Conservation (phyloP, 2,113 vertebrate species). For the Amia ocellicauda region DNA sequence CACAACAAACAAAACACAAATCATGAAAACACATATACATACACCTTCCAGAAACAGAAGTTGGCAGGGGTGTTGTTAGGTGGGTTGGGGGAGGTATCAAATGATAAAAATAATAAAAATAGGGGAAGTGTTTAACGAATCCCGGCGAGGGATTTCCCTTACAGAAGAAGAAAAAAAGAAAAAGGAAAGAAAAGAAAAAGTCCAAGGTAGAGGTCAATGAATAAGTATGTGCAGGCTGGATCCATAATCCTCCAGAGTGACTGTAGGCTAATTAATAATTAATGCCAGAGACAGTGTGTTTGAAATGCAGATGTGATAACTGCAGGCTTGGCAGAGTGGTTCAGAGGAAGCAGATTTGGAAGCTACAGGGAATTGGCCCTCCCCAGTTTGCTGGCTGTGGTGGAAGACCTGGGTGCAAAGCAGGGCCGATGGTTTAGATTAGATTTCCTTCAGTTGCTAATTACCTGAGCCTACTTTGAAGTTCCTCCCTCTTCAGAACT, state of each 20-base stretch:
- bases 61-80: background rate
- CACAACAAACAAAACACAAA: no score
- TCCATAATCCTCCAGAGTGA: slow-evolving; percentile 92
- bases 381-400: slow-evolving; percentile 76
- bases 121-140: slow-evolving; percentile 52
- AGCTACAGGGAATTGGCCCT: slow-evolving; percentile 75
- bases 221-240: slow-evolving; percentile 84
- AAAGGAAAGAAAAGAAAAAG: slow-evolving; percentile 6
- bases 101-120: slow-evolving; percentile 3
- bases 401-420: slow-evolving; percentile 78
- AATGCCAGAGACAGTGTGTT: slow-evolving; percentile 96
- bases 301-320: slow-evolving; percentile 99
- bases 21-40: background rate
- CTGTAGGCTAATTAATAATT: slow-evolving; percentile 99
- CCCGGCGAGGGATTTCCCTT: slow-evolving; percentile 60
- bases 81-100: background rate
- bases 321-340: slow-evolving; percentile 86
- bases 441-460: slow-evolving; percentile 87
- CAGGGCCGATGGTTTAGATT: slow-evolving; percentile 79
- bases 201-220: slow-evolving; percentile 82
- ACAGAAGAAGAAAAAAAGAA: slow-evolving; percentile 45
- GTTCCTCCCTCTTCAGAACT: slow-evolving; percentile 79
- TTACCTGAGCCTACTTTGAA: slow-evolving; percentile 87
- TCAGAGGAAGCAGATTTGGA: slow-evolving; percentile 84
- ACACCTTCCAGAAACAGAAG: background rate